These are phyloP conservation scores for Drosophila demipolita DNA, from an alignment of 2,888 invertebrate species.

Conservation along the genomic window DNA sequence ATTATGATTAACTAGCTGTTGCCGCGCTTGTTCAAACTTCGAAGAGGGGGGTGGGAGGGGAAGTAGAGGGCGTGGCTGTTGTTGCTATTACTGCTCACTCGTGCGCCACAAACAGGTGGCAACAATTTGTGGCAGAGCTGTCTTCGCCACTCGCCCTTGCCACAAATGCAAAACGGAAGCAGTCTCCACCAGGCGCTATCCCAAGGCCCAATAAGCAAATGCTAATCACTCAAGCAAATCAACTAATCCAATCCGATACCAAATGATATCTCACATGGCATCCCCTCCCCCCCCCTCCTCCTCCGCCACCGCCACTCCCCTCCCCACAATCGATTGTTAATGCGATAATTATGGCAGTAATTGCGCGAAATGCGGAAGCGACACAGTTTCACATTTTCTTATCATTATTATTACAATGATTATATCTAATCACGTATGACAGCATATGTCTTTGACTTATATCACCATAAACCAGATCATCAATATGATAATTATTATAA, in stretches of 20 bases:
- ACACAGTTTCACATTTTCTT: constrained; percentile 47
- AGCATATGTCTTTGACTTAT: not conserved
- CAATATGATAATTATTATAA: not conserved
- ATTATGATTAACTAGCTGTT: constrained; percentile 66
- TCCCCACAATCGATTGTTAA: constrained; percentile 9
- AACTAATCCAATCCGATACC: constrained; percentile 20
- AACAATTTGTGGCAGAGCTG: constrained; percentile 63
- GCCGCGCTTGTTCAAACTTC: constrained; percentile 29
- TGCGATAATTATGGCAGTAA: constrained; percentile 55
- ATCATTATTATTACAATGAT: constrained; percentile 11
- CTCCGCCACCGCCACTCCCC: not conserved
- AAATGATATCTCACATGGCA: constrained; percentile 23
- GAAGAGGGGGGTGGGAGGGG: not conserved
- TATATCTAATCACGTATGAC: not conserved
- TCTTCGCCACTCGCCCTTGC: constrained; percentile 30
- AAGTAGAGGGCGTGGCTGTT: constrained; percentile 34
- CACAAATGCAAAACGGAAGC: constrained; percentile 44
- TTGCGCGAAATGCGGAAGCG: constrained; percentile 62
- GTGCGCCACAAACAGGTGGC: constrained; percentile 52
- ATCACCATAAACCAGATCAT: not conserved
- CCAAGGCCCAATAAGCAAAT: constrained; percentile 20
- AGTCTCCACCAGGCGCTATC: constrained; percentile 43
- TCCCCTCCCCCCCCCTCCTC: not conserved
- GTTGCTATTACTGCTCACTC: constrained; percentile 51
- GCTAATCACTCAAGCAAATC: constrained; percentile 32